These are phyloP conservation scores for Nasonovia ribisnigri DNA, from an alignment of 2,888 invertebrate genomes.

Conservation along the genomic window DNA sequence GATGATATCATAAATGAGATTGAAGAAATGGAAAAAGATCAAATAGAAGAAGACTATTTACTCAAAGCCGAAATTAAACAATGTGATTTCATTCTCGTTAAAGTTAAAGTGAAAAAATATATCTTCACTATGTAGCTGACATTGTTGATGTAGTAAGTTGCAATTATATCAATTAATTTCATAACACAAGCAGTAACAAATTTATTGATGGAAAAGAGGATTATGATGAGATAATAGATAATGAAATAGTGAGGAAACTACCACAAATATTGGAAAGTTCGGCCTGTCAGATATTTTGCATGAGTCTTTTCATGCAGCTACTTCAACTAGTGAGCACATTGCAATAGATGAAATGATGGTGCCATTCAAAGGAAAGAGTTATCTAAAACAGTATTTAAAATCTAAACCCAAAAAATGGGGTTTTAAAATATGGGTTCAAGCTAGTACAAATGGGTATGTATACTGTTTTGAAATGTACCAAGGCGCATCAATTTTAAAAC, in stretches of 20 bases:
- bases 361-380: constrained; percentile 17
- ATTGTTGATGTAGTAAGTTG: background rate
- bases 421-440: constrained; percentile 22
- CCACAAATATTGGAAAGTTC: constrained; percentile 28
- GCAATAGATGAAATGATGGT: constrained; percentile 26
- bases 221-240: background rate
- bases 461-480: background rate
- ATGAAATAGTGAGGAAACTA: constrained; percentile 10
- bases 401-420: constrained; percentile 13
- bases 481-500: background rate
- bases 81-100: background rate
- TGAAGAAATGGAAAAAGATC: background rate
- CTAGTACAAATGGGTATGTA: background rate
- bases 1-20: background rate
- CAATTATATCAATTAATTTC: constrained; percentile 29
- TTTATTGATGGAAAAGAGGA: background rate
- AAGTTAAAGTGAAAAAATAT: background rate
- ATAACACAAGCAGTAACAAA: background rate
- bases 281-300: background rate
- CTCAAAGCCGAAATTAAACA: constrained; percentile 3
- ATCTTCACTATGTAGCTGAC: constrained; percentile 5
- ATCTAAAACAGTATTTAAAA: constrained; percentile 18
- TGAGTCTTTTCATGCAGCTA: background rate
- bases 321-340: background rate
- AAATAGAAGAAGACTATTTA: constrained; percentile 18